Percentiles rank a stretch among this genome's conserved stretches.
phyloP scores from a whole-genome alignment of 2,888 invertebrate genomes.

The Cenopis cana region DNA sequence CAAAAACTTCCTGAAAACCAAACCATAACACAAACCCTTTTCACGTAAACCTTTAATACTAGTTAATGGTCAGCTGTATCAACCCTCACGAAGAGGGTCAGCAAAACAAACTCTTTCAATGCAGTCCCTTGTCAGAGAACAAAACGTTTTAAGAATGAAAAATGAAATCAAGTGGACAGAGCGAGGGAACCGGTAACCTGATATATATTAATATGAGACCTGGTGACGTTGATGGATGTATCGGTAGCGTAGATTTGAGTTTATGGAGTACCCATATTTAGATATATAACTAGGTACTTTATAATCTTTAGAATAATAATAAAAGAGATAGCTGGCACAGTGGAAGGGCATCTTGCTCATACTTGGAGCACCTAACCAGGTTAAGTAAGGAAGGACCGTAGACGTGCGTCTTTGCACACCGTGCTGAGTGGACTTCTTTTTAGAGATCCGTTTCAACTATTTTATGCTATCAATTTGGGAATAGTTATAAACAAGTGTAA shows the following conservation, averaged over 20 bases:
- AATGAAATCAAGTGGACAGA: conserved; percentile 83
- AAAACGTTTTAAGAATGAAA: conserved; percentile 81
- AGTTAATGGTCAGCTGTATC: conserved; percentile 70
- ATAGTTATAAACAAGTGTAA: too few species aligned
- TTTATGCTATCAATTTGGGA: too few species aligned
- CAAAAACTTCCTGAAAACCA: conserved; percentile 8
- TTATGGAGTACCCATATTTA: not conserved
- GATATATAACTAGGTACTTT: not conserved
- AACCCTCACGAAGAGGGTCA: conserved; percentile 68
- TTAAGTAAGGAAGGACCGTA: too few species aligned
- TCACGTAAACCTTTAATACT: conserved; percentile 55
- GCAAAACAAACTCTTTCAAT: conserved; percentile 74
- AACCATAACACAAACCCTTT: conserved; percentile 26
- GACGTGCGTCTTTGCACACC: too few species aligned
- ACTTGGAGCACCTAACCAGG: too few species aligned
- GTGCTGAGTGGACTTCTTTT: too few species aligned
- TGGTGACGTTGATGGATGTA: conserved; percentile 24
- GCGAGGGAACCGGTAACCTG: conserved; percentile 54
- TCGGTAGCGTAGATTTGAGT: conserved; percentile 6
- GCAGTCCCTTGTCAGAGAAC: conserved; percentile 78
- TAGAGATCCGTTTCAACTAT: too few species aligned
- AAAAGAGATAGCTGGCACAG: too few species aligned
- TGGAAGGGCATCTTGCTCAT: too few species aligned
- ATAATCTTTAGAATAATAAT: too few species aligned
- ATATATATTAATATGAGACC: conserved; percentile 29